These are phyloP conservation scores for Salmo trutta DNA, from an alignment of 2,797 vertebrate species.

Conservation along the genomic window DNA sequence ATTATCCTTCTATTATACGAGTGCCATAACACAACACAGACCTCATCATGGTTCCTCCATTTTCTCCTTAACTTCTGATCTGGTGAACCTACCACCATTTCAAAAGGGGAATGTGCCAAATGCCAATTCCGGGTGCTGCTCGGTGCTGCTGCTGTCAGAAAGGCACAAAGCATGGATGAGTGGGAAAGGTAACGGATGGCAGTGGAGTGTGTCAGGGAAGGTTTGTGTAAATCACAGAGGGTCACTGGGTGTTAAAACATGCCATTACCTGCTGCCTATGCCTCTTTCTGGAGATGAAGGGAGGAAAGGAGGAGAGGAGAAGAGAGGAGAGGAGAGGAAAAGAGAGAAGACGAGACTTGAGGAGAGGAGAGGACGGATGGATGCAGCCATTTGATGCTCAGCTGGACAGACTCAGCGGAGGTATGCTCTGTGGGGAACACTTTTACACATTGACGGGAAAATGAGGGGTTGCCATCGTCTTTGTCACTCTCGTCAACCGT, in stretches of 20 bases:
- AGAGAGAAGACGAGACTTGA: not conserved
- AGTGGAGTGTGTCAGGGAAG: not conserved
- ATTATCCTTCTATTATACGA: conserved; percentile 44
- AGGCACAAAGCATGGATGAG: not conserved
- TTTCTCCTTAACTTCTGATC: not conserved
- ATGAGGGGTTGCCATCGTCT: conserved; percentile 39
- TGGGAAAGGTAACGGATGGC: not conserved
- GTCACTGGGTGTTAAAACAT: not conserved
- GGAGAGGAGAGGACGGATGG: not conserved
- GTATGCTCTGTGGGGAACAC: conserved; percentile 15
- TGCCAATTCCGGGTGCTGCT: not conserved
- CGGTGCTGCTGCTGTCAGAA: not conserved
- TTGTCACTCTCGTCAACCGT: not conserved
- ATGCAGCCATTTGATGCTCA: conserved; percentile 38
- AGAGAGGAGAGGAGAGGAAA: not conserved
- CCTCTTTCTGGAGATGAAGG: not conserved
- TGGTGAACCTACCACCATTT: not conserved
- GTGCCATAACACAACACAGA: conserved; percentile 48
- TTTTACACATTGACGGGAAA: conserved; percentile 44
- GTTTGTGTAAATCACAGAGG: not conserved
- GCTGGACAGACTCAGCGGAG: conserved; percentile 11
- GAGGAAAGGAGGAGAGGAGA: not conserved
- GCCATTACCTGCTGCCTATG: not conserved
- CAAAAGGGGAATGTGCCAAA: not conserved
- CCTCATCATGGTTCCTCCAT: conserved; percentile 21